phyloP scores from a whole-genome alignment of 2,888 invertebrate species.

The Tanytarsus gracilentus region DNA sequence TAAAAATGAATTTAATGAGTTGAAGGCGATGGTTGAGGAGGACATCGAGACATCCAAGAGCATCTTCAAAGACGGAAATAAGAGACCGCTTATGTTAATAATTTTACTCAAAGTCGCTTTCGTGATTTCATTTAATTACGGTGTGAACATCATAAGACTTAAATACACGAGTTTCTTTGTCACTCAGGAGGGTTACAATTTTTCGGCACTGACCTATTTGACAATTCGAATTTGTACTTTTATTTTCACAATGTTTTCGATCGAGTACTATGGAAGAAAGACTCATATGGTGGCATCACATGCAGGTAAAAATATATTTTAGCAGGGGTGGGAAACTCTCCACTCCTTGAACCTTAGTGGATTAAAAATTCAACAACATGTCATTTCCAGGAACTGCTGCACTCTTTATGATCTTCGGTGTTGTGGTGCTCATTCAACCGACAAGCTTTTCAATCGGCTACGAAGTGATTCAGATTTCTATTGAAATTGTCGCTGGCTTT shows the following conservation, averaged over 20 bases:
- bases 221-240: background rate
- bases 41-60: constrained; percentile 3
- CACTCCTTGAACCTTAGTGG: no score
- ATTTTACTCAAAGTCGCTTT: constrained; percentile 1
- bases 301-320: no score
- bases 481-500: constrained; percentile 9
- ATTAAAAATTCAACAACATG: no score
- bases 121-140: constrained; percentile 25
- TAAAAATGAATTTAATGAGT: constrained; percentile 27
- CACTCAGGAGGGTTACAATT: background rate
- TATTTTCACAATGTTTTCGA: constrained; percentile 5
- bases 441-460: background rate
- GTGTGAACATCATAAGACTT: constrained; percentile 23
- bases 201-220: background rate
- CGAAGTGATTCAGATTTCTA: background rate
- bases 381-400: no score
- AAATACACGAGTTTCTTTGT: constrained; percentile 12
- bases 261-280: constrained; percentile 6
- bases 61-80: constrained; percentile 21
- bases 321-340: no score
- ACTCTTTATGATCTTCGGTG: background rate
- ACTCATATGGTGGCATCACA: constrained; percentile 8
- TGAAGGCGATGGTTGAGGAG: constrained; percentile 29
- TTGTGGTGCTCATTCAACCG: background rate
- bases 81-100: constrained; percentile 25